Evolutionary conservation across 1,140 invertebrate genomes (phyloP).

Genomic region (Adoxophyes honmai): DNA sequence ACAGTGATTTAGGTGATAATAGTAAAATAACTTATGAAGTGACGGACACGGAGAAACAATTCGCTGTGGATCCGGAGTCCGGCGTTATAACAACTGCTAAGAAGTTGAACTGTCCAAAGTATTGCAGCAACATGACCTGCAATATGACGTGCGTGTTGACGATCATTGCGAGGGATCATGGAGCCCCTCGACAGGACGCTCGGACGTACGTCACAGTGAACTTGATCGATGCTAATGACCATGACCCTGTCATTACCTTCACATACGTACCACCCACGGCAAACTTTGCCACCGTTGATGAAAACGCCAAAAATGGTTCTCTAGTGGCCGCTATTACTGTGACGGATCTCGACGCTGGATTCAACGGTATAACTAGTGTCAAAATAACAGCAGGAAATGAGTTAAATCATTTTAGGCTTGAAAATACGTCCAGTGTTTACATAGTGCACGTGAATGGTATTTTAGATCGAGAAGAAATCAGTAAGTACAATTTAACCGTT

Average conservation of each 20-base stretch:
- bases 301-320: constrained; percentile 92
- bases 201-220: constrained; percentile 97
- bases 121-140: constrained; percentile 79
- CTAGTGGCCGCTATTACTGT: constrained; percentile 96
- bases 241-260: constrained; percentile 95
- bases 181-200: constrained; percentile 92
- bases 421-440: constrained; percentile 90
- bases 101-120: constrained; percentile 86
- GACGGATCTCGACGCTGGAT: constrained; percentile 92
- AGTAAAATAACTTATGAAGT: constrained; percentile 94
- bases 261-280: constrained; percentile 91
- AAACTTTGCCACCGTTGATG: constrained; percentile 93
- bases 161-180: constrained; percentile 95
- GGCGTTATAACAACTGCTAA: constrained; percentile 91
- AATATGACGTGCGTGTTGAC: constrained; percentile 96
- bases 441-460: constrained; percentile 95
- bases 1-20: constrained; percentile 94
- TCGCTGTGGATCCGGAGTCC: constrained; percentile 92
- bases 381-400: constrained; percentile 94
- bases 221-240: constrained; percentile 95
- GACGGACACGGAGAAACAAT: constrained; percentile 89
- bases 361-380: constrained; percentile 92
- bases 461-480: constrained; percentile 94
- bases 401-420: constrained; percentile 90
- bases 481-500: constrained; percentile 94